Evolutionary conservation across 2,797 vertebrate genomes (phyloP).

Genomic region (Ara ararauna): DNA sequence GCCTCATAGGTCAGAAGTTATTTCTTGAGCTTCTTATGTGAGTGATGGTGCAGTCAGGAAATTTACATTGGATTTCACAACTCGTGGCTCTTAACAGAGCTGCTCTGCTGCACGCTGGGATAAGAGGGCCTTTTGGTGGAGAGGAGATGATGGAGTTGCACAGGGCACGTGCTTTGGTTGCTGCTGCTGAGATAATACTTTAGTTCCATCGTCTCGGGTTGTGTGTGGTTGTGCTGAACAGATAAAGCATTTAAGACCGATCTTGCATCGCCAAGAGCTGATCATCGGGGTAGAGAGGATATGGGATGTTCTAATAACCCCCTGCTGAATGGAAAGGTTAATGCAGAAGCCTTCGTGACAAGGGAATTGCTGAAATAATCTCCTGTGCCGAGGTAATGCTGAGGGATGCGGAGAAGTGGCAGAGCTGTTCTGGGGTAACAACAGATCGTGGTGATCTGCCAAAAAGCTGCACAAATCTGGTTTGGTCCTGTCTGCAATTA

Average conservation of each 20-base stretch:
- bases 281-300: background rate
- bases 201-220: rapidly evolving
- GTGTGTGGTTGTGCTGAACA: background rate
- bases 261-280: background rate
- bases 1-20: background rate
- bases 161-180: background rate
- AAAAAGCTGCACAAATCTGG: background rate
- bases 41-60: background rate
- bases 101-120: background rate
- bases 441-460: background rate
- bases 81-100: background rate
- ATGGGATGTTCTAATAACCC: background rate
- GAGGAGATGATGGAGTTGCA: background rate
- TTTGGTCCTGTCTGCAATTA: background rate
- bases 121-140: background rate
- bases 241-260: background rate
- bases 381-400: background rate
- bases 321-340: background rate
- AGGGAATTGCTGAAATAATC: conserved; percentile 14
- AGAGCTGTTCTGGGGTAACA: background rate
- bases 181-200: background rate
- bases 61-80: background rate
- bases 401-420: background rate
- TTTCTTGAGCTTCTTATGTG: background rate
- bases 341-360: background rate